These are phyloP conservation scores for Lepilemur septentrionalis DNA, from an alignment of 2,797 vertebrate species.

Conservation along the genomic window DNA sequence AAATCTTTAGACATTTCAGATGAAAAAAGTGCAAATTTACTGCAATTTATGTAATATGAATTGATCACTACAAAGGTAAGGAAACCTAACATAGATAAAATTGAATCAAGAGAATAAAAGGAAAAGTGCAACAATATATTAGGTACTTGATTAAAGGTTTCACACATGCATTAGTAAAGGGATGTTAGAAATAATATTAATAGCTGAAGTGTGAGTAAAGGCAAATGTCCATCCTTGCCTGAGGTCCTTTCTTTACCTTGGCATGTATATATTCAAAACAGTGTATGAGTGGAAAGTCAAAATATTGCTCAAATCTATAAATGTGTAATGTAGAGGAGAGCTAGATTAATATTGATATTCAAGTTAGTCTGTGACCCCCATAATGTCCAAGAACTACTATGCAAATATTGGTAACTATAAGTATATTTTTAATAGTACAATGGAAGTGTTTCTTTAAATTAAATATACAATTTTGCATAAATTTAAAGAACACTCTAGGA, in stretches of 20 bases:
- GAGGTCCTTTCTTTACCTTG: not conserved
- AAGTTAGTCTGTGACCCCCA: not conserved
- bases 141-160: not conserved
- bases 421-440: not conserved
- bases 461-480: not conserved
- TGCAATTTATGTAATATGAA: not conserved
- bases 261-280: not conserved
- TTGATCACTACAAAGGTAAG: not conserved
- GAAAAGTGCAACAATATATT: not conserved
- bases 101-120: not conserved
- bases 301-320: not conserved
- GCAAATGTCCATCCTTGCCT: not conserved
- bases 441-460: not conserved
- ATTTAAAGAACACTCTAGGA: not conserved
- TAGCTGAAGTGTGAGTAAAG: not conserved
- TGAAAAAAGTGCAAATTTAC: not conserved
- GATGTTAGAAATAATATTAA: not conserved
- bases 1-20: not conserved
- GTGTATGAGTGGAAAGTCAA: not conserved
- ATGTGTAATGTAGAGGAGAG: not conserved
- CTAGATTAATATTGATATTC: not conserved
- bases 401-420: not conserved
- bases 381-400: not conserved
- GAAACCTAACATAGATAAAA: not conserved
- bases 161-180: not conserved